Base-by-base conservation (phyloP, 2,113 vertebrate genomes). In the Lepus americanus region DNA sequence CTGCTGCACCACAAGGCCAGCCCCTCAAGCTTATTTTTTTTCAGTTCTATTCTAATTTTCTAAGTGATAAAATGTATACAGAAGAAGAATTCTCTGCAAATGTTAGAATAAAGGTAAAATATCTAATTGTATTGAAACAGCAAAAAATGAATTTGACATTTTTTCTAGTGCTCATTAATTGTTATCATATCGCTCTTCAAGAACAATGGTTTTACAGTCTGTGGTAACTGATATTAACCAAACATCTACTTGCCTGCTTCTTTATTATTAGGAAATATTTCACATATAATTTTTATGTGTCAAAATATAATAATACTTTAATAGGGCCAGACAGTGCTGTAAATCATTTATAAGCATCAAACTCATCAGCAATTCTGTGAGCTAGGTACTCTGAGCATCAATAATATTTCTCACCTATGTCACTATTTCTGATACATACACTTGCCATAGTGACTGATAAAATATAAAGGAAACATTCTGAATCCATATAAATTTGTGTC, bases 401-500 rank as follows among this genome's bases (percentile, higher is more conserved):
- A 0, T 81, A 39, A 22, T 22, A 25, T 69, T 11, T 31, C 55
- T 80, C 9, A 36, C 11, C 23, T 31, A 27, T 53, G 2, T 59
- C 29, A 72, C 17, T 88, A 19, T 44, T 78, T 92, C 67, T 92
- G 7, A 78, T 49, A 11, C 9, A 76, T 13, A 78, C 6, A 61
- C 31, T 76, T 83, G 5, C 20, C 53, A 73, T 16, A 76, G 3
- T 81, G 20, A 79, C 19, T 78, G 69, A 27, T 29, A 92, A 92
- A 66, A 90, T 69, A 93, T 33, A 96, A 93, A 87, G 36, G 44
- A 84, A 87, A 5, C 4, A 67, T 79, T 90, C 4, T 74, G 16
- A 79, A 69, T 86, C 55, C 31, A 72, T 19, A 66, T 31, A 69
- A 33, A 67, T 22, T 36, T 49, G 5, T 59, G 33, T 81, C 69